Base-by-base conservation (phyloP, 2,888 invertebrate species). In the Drosophila setosimentum region DNA sequence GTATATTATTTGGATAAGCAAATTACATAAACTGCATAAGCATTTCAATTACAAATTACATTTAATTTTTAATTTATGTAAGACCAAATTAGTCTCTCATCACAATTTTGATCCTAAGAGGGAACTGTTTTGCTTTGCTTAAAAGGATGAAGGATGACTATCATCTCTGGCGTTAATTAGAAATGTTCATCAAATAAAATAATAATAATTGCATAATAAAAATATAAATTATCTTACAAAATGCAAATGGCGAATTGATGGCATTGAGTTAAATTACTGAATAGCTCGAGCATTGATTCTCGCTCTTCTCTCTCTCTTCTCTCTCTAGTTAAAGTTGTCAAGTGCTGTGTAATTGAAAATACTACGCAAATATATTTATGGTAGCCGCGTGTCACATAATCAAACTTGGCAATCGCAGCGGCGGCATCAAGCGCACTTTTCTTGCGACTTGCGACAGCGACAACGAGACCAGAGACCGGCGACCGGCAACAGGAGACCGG, bases 341-440 rank as follows among this genome's bases (percentile, higher is more conserved):
- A 21, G 18, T 42, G 18, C 24, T 68, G 37, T 16, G 13, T 32
- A 50, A 32, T 32, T 54, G 30, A n/a, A 48, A 45, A 24, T 49
- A 42, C 18, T 18, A 18, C 30, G 33, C 48, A 62, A 49, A 71
- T 65, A 76, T 86, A 82, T 87, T 86, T 83, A 83, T 84, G 84
- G 87, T 82, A 74, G 85, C 76, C 82, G 76, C 80, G 78, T 86
- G 87, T 83, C 87, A 82, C 79, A 83, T 84, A 90, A 88, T 89
- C 80, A 87, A 86, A 82, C 78, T 68, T 82, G 71, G 73, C 72
- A 83, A 82, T 78, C 72, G 73, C 73, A 75, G 69, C 78, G 71
- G 77, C 72, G 73, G 82, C 76, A 75, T 82, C 82, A 78, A 79
- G 78, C 76, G 71, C 66, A 62, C 76, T 75, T 29, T 50, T 27